Percentiles rank a stretch among this genome's conserved stretches.
These are phyloP conservation scores for Aphis craccivora DNA, from an alignment of 1,140 invertebrate species.

Conservation along the genomic window DNA sequence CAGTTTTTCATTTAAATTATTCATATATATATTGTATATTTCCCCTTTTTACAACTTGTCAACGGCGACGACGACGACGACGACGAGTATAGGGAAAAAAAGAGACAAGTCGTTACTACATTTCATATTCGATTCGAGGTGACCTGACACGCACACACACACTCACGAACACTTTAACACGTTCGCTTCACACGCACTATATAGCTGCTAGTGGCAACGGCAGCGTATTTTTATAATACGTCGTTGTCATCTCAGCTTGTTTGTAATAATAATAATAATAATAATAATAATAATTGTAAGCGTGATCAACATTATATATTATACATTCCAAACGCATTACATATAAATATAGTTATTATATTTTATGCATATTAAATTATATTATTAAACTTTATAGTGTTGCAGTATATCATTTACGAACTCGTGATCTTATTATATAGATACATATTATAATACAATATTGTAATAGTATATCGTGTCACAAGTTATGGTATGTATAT, in stretches of 20 bases:
- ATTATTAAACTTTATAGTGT: not conserved
- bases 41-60: conserved; percentile 45
- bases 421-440: not conserved
- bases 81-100: not conserved
- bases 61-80: not conserved
- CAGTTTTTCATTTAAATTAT: conserved; percentile 36
- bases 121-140: conserved; percentile 46
- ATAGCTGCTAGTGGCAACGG: not conserved
- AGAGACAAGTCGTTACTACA: conserved; percentile 39
- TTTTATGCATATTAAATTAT: conserved; percentile 13
- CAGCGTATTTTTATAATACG: not conserved
- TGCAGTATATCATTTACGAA: not conserved
- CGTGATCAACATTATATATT: not conserved
- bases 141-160: conserved; percentile 59
- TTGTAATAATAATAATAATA: conserved; percentile 21
- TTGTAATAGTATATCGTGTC: not conserved
- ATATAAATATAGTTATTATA: conserved; percentile 3
- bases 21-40: not conserved
- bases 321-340: not conserved
- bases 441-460: not conserved
- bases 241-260: conserved; percentile 21
- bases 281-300: conserved; percentile 17
- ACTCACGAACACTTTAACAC: conserved; percentile 59
- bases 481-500: not conserved
- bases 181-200: too few species aligned